These are phyloP conservation scores for Peucedramus taeniatus DNA, from an alignment of 2,113 vertebrate species.

Conservation along the genomic window DNA sequence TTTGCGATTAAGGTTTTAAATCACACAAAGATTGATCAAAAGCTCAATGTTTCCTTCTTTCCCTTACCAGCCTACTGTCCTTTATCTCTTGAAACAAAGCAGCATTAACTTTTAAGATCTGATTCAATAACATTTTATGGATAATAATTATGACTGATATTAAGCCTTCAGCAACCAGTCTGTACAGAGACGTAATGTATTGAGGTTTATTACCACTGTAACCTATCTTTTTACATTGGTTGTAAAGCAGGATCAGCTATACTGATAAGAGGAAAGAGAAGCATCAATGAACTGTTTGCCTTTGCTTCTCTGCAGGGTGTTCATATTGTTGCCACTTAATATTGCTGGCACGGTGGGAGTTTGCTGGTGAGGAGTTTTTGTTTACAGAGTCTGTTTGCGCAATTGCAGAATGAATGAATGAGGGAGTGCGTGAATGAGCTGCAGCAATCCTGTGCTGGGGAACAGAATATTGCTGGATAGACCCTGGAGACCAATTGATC, in stretches of 20 bases:
- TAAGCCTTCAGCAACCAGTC: conserved; percentile 58
- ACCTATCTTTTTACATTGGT: conserved; percentile 37
- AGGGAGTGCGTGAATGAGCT: neutral
- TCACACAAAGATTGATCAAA: neutral
- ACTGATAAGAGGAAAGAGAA: neutral
- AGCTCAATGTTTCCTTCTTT: neutral
- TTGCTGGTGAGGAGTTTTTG: conserved; percentile 24
- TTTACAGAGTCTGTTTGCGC: conserved; percentile 15
- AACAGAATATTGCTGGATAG: neutral
- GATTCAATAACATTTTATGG: conserved; percentile 68
- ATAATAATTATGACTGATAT: conserved; percentile 63
- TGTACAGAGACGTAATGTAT: conserved; percentile 41
- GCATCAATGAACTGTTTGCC: neutral
- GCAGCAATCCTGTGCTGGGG: neutral
- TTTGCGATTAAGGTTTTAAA: conserved; percentile 43
- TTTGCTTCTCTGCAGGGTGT: conserved; percentile 34
- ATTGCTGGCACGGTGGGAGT: neutral
- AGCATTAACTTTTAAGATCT: conserved; percentile 72
- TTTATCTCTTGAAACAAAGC: conserved; percentile 58
- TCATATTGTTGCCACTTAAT: neutral
- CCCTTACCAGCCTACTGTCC: conserved; percentile 35
- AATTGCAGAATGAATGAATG: neutral
- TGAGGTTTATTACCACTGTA: conserved; percentile 61
- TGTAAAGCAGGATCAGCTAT: conserved; percentile 49
- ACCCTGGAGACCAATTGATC: neutral